Percentiles rank a stretch among this genome's conserved stretches.
Conservation (phyloP, 2,797 vertebrate species). For the Sebastes diaconus region DNA sequence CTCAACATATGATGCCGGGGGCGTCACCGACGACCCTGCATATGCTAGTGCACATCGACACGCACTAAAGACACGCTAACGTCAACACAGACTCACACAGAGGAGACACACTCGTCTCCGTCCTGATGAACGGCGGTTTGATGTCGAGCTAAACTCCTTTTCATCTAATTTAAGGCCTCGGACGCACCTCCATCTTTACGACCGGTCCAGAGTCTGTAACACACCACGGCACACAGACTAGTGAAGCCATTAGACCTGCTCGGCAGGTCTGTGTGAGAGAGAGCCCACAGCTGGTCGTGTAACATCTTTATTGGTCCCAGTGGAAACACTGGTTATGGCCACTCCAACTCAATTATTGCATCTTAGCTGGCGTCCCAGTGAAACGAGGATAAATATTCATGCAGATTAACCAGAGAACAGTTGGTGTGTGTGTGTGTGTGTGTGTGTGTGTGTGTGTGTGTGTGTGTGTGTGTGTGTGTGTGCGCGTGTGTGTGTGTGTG, state of each 20-base stretch:
- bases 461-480: constrained; percentile 6
- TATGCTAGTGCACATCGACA: background rate
- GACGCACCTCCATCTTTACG: background rate
- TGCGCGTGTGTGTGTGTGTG: background rate
- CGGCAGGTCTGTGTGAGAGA: constrained; percentile 29
- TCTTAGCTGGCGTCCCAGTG: constrained; percentile 72
- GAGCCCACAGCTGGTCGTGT: constrained; percentile 66
- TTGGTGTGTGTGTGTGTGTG: constrained; percentile 15
- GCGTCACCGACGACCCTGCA: constrained; percentile 3
- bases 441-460: constrained; percentile 1
- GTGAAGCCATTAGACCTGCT: constrained; percentile 3
- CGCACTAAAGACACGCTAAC: background rate
- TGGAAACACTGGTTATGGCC: constrained; percentile 66
- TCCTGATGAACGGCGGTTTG: background rate
- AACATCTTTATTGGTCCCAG: constrained; percentile 70
- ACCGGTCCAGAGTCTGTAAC: background rate
- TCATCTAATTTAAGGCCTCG: background rate
- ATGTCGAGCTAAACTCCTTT: background rate
- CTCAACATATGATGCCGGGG: constrained; percentile 1
- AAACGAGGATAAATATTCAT: constrained; percentile 79
- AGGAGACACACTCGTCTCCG: background rate
- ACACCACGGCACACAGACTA: background rate
- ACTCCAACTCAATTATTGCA: constrained; percentile 77
- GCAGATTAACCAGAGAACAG: constrained; percentile 49
- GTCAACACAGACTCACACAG: too few species aligned